Base-by-base conservation (phyloP, 2,888 invertebrate species). In the Sphaeridia pumilis region DNA sequence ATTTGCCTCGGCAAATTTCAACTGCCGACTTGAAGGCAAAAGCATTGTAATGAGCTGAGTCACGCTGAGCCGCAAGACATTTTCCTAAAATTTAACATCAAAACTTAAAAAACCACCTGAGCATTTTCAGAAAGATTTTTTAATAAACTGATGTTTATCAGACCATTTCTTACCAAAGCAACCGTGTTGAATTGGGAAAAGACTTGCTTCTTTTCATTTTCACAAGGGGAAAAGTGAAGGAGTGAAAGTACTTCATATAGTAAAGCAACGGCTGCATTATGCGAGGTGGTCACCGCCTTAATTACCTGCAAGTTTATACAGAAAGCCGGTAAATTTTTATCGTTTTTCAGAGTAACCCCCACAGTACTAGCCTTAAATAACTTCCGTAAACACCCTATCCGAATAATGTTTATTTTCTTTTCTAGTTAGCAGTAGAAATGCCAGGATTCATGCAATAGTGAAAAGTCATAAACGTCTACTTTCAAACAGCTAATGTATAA, bases 211-310 rank as follows among this genome's bases (percentile, higher is more conserved):
- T 54, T 56, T 26, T 59, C 58, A 36, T 59, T 56, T 21, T 58
- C 53, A 20, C 56, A 48, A 2, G 58, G 57, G 22, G 62, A 58
- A 47, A 60, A 61, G 49, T 61, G 57, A 28, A 58, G 41, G 35
- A 62, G 53, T 12, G 60, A 58, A 5, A 64, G 43, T n/a, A 64
- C 55, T 58, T 64, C 64, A 44, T 61, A 60, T 28, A 64, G 54
- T 34, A 62, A 54, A 10, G 62, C 57, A 4, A 55, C 55, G 0
- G 61, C 58, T 7, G 61, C 56, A 50, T 64, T 62, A 36, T 59
- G 58, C 22, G 55, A 57, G 4, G 59, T 54, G 14, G 51, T 56
- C 17, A 61, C 54, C 17, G 59, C 47, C 38, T 56, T 58, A 22
- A 58, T 56, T 38, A 55, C 54, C 64, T 62, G 49, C 20, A 35